Conservation (phyloP, 2,797 vertebrate species). For the Anabas testudineus region DNA sequence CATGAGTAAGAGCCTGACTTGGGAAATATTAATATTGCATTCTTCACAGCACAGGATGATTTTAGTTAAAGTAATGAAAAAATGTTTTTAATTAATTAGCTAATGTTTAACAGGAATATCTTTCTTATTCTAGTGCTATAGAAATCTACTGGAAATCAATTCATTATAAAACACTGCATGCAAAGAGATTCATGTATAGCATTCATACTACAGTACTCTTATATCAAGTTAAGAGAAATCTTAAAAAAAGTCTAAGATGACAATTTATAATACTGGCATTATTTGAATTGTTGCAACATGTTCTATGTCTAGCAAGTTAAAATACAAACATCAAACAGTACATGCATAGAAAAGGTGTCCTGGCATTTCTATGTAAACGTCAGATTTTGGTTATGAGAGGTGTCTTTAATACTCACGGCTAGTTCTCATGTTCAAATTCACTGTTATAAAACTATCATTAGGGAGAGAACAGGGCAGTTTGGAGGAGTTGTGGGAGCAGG, state of each 20-base stretch:
- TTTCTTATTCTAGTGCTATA: slow-evolving; percentile 40
- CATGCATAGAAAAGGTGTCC: slow-evolving; percentile 53
- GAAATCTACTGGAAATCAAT: slow-evolving; percentile 43
- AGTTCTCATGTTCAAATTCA: slow-evolving; percentile 46
- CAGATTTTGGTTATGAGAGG: slow-evolving; percentile 56
- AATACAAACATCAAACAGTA: slow-evolving; percentile 41
- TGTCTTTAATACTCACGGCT: slow-evolving; percentile 33
- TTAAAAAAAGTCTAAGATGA: slow-evolving; percentile 54
- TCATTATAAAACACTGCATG: slow-evolving; percentile 61
- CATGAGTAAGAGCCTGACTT: slow-evolving; percentile 8
- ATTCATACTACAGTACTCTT: slow-evolving; percentile 49
- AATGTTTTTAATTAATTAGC: slow-evolving; percentile 8
- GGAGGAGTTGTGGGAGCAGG: background rate
- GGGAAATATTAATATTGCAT: slow-evolving; percentile 12
- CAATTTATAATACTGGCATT: slow-evolving; percentile 29
- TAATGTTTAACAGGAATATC: slow-evolving; percentile 33
- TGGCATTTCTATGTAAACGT: slow-evolving; percentile 71
- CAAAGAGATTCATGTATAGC: slow-evolving; percentile 51
- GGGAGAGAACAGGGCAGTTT: slow-evolving; percentile 2
- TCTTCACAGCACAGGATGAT: slow-evolving; percentile 34
- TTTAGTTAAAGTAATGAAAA: slow-evolving; percentile 22
- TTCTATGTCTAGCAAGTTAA: slow-evolving; percentile 39
- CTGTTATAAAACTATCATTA: slow-evolving; percentile 60
- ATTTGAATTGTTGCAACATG: slow-evolving; percentile 41
- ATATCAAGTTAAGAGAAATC: slow-evolving; percentile 34